phyloP scores from a whole-genome alignment of 2,113 vertebrate genomes.

The Callopanchax toddi region DNA sequence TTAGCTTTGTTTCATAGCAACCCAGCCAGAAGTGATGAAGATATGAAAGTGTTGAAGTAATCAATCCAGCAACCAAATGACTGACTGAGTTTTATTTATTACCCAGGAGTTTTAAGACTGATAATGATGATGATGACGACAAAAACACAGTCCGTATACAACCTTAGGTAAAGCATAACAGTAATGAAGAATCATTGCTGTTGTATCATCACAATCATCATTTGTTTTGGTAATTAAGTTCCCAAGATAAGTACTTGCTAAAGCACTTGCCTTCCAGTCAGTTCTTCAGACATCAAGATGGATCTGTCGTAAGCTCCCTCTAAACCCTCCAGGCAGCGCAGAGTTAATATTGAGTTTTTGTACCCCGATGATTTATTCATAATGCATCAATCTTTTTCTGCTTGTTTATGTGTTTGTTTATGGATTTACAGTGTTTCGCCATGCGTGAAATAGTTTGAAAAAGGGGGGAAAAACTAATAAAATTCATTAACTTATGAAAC shows the following conservation, averaged over 20 bases:
- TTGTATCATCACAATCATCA: slow-evolving; percentile 62
- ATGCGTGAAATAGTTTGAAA: slow-evolving; percentile 66
- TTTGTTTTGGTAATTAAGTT: slow-evolving; percentile 75
- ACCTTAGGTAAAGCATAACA: slow-evolving; percentile 60
- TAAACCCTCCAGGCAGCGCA: slow-evolving; percentile 63
- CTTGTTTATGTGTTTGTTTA: slow-evolving; percentile 75
- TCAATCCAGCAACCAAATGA: slow-evolving; percentile 9
- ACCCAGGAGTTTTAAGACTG: slow-evolving; percentile 23
- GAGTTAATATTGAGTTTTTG: slow-evolving; percentile 70
- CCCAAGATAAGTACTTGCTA: slow-evolving; percentile 61
- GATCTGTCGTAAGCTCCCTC: slow-evolving; percentile 54
- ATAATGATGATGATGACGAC: slow-evolving; percentile 27
- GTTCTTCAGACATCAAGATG: slow-evolving; percentile 65
- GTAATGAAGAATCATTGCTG: slow-evolving; percentile 66
- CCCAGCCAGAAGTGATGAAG: slow-evolving; percentile 1
- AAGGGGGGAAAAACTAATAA: slow-evolving; percentile 39
- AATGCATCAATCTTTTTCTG: slow-evolving; percentile 71
- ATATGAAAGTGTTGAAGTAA: slow-evolving; percentile 8
- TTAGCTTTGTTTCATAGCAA: neutral
- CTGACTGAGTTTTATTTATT: slow-evolving; percentile 26
- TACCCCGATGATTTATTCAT: slow-evolving; percentile 74
- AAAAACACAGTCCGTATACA: slow-evolving; percentile 32
- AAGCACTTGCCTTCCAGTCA: slow-evolving; percentile 57
- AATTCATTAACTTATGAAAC: slow-evolving; percentile 72
- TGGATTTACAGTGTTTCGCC: slow-evolving; percentile 67